phyloP scores from a whole-genome alignment of 2,888 invertebrate genomes.

The Incurvaria masculella region DNA sequence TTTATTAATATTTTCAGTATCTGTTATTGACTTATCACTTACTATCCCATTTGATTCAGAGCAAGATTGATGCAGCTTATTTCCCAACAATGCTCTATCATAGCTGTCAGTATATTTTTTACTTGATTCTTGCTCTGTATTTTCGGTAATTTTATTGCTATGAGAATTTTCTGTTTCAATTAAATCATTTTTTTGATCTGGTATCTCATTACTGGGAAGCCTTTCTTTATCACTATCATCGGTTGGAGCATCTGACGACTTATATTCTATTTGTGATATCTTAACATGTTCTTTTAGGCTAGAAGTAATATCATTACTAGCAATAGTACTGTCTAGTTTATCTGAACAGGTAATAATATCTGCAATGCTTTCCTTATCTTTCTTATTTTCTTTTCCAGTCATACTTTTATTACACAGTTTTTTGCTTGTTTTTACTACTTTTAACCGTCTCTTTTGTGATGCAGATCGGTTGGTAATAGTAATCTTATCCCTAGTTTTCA shows the following conservation, averaged over 20 bases:
- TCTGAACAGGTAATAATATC: constrained; percentile 16
- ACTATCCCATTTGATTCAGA: background rate
- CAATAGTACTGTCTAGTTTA: constrained; percentile 1
- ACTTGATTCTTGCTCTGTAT: background rate
- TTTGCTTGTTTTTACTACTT: background rate
- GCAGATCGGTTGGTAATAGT: background rate
- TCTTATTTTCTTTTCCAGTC: constrained; percentile 24
- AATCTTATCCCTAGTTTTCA: constrained; percentile 3
- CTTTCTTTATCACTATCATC: constrained; percentile 9
- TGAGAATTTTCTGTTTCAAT: too few species aligned
- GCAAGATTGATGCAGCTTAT: background rate
- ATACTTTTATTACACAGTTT: constrained; percentile 27
- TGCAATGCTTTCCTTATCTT: constrained; percentile 21
- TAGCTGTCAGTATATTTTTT: background rate
- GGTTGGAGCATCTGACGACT: constrained; percentile 8
- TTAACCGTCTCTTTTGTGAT: background rate
- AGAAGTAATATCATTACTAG: constrained; percentile 1
- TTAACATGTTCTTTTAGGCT: constrained; percentile 14
- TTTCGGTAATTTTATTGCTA: too few species aligned
- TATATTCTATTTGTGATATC: constrained; percentile 13
- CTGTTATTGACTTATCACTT: constrained; percentile 17
- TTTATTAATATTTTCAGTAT: constrained; percentile 29
- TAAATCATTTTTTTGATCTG: too few species aligned
- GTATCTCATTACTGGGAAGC: too few species aligned
- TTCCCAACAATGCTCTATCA: background rate